These are phyloP conservation scores for Melikaiella ostensackeni DNA, from an alignment of 2,888 invertebrate genomes.

Conservation along the genomic window DNA sequence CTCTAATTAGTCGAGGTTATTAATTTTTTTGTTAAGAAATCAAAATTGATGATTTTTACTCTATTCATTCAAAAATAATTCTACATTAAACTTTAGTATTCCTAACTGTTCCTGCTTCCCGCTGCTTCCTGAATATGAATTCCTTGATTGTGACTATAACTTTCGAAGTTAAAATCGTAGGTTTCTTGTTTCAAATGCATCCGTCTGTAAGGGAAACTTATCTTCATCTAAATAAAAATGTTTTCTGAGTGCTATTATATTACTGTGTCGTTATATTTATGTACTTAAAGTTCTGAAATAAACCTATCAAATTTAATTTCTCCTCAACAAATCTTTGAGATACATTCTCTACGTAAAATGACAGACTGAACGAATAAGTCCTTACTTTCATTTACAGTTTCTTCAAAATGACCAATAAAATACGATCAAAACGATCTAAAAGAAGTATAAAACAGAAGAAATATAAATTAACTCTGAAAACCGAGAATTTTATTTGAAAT, in stretches of 20 bases:
- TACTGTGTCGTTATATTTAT: not conserved
- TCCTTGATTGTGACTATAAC: too few relatives aligned
- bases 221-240: not conserved
- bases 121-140: too few relatives aligned
- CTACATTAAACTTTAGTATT: too few relatives aligned
- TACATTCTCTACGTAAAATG: not conserved
- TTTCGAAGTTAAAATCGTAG: too few relatives aligned
- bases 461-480: conserved; percentile 4
- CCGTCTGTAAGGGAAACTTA: not conserved
- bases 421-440: not conserved
- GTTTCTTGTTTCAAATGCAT: not conserved
- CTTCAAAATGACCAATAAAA: not conserved
- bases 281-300: not conserved
- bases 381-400: not conserved
- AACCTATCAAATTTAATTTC: not conserved
- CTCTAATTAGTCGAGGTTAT: too few relatives aligned
- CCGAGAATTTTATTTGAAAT: conserved; percentile 3
- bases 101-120: too few relatives aligned
- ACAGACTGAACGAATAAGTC: not conserved
- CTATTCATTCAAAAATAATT: too few relatives aligned
- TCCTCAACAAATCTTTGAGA: not conserved
- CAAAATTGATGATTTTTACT: too few relatives aligned
- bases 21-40: too few relatives aligned
- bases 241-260: not conserved
- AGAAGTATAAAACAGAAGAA: conserved; percentile 6